Conservation (phyloP, 2,797 vertebrate genomes). For the Crenichthys baileyi region DNA sequence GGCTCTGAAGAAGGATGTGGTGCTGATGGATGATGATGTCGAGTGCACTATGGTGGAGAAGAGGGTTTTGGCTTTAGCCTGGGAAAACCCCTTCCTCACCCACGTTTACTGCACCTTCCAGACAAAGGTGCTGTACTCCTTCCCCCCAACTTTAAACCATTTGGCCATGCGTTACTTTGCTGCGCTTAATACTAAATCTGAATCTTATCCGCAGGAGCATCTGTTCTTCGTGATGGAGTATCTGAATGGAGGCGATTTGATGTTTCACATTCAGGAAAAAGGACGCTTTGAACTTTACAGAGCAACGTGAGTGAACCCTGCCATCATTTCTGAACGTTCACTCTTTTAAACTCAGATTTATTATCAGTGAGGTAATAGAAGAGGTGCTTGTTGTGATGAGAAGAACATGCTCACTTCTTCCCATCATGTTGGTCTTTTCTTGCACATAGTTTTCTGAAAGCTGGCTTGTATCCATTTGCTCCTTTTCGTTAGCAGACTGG, state of each 20-base stretch:
- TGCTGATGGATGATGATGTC: conserved; percentile 96
- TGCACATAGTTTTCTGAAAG: conserved; percentile 28
- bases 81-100: conserved; percentile 97
- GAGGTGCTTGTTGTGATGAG: conserved; percentile 24
- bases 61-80: conserved; percentile 92
- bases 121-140: conserved; percentile 89
- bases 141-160: not conserved
- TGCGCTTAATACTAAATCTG: conserved; percentile 13
- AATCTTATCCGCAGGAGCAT: conserved; percentile 86
- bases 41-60: conserved; percentile 99
- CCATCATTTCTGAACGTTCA: not conserved
- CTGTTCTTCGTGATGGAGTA: conserved; percentile 99
- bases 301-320: conserved; percentile 84
- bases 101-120: conserved; percentile 97
- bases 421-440: conserved; percentile 8
- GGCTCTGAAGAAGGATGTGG: conserved; percentile 96
- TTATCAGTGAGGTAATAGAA: conserved; percentile 32
- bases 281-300: conserved; percentile 95
- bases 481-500: conserved; percentile 35
- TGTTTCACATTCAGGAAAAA: conserved; percentile 99
- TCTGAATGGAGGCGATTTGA: conserved; percentile 95
- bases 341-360: not conserved
- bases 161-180: not conserved
- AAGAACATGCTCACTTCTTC: conserved; percentile 20
- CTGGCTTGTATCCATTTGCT: conserved; percentile 30